These are phyloP conservation scores for Cyprinodon variegatus DNA, from an alignment of 2,113 vertebrate species.

Conservation along the genomic window DNA sequence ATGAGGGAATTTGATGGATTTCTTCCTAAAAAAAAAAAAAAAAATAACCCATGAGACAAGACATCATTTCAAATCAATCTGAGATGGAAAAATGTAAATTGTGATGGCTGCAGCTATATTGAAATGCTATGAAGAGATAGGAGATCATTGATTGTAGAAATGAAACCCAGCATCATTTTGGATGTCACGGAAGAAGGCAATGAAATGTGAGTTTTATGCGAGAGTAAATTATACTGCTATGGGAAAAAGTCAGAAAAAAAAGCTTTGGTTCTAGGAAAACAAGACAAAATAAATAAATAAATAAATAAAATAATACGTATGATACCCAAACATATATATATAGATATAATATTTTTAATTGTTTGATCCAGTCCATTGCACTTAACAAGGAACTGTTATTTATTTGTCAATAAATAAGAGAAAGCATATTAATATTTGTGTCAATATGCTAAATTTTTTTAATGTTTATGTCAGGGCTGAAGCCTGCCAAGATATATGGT, in stretches of 20 bases:
- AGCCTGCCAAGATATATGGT: no score
- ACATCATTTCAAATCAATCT: conserved; percentile 68
- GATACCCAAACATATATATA: no score
- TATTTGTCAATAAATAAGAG: no score
- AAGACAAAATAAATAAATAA: no score
- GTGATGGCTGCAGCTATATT: conserved; percentile 45
- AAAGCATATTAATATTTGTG: no score
- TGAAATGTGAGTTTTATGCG: conserved; percentile 31
- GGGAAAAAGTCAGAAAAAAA: background rate
- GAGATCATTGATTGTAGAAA: conserved; percentile 67
- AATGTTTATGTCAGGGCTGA: no score
- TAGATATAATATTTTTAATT: no score
- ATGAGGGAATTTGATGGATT: conserved; percentile 13
- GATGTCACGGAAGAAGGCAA: conserved; percentile 26
- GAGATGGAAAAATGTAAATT: conserved; percentile 67
- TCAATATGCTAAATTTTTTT: no score
- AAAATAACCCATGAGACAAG: conserved; percentile 51
- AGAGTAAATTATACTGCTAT: conserved; percentile 10
- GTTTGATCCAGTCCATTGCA: no score
- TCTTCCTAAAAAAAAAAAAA: conserved; percentile 11
- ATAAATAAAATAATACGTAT: no score
- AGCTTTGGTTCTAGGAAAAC: background rate
- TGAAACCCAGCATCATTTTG: conserved; percentile 60
- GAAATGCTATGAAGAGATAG: conserved; percentile 46
- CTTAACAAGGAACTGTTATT: no score